Conservation (phyloP, 2,888 invertebrate species). For the Drosophila barbarae region DNA sequence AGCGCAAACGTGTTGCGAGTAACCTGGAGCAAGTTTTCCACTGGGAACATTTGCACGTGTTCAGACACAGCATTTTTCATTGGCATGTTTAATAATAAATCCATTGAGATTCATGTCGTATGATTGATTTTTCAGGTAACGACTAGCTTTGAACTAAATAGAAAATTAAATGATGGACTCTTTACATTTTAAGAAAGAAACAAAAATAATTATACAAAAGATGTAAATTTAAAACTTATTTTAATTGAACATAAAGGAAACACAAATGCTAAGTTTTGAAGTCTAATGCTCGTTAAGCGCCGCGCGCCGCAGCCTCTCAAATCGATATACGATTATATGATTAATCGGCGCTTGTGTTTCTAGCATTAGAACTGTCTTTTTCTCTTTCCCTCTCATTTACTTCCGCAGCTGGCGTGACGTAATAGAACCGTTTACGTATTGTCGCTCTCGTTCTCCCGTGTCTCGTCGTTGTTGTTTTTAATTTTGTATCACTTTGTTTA, state of each 20-base stretch:
- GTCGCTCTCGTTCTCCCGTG: conserved; percentile 5
- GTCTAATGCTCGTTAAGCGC: too few species aligned
- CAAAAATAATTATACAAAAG: too few species aligned
- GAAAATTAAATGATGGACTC: too few species aligned
- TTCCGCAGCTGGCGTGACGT: conserved; percentile 14
- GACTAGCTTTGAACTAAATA: neutral
- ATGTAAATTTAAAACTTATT: too few species aligned
- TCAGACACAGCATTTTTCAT: conserved; percentile 6
- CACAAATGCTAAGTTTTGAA: neutral
- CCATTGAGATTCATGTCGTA: neutral
- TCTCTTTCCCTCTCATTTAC: conserved; percentile 6
- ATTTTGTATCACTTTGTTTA: conserved; percentile 21
- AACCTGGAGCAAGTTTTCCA: conserved; percentile 1
- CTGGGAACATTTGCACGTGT: conserved; percentile 11
- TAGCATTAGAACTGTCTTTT: conserved; percentile 11
- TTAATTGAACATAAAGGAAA: too few species aligned
- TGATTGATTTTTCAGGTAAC: neutral
- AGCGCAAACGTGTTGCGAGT: conserved; percentile 7
- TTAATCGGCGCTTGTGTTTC: conserved; percentile 2
- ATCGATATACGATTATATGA: conserved; percentile 10
- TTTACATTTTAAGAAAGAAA: too few species aligned
- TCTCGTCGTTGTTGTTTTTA: conserved; percentile 14
- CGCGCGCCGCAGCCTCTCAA: conserved; percentile 1
- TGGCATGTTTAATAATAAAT: neutral
- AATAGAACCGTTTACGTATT: conserved; percentile 2